A percentile compares a stretch with the other conserved stretches of the same genome.
Evolutionary conservation across 2,797 vertebrate species (phyloP).

Genomic region (Alectoris magna): DNA sequence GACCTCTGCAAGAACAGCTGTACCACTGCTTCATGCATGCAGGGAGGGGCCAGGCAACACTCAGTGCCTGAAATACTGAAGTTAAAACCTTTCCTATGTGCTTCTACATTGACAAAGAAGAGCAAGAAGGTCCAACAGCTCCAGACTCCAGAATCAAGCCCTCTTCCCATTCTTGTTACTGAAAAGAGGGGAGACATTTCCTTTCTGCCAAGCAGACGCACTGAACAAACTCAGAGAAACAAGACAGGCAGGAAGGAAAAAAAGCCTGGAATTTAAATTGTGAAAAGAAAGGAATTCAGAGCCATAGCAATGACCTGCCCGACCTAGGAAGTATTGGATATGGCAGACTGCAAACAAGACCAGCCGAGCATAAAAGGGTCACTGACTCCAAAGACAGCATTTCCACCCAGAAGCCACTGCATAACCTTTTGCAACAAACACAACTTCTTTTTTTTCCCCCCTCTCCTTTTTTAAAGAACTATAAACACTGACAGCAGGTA

Average conservation of each 20-base stretch:
- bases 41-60: background rate
- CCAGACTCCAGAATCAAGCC: background rate
- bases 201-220: background rate
- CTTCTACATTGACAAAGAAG: background rate
- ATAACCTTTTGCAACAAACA: constrained; percentile 18
- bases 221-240: background rate
- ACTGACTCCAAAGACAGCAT: constrained; percentile 4
- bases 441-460: no score
- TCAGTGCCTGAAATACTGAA: background rate
- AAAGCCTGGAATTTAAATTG: background rate
- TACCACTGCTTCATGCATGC: background rate
- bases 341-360: constrained; percentile 47
- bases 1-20: background rate
- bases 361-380: constrained; percentile 13
- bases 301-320: background rate
- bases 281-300: background rate
- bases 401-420: background rate
- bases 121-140: background rate
- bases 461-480: background rate
- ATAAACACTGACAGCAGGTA: background rate
- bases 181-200: background rate
- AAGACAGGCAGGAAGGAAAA: background rate
- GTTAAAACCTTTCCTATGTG: background rate
- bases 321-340: constrained; percentile 19
- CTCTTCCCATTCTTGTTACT: background rate